Evolutionary conservation across 2,113 vertebrate species (phyloP).

Genomic region (Heloderma charlesbogerti): DNA sequence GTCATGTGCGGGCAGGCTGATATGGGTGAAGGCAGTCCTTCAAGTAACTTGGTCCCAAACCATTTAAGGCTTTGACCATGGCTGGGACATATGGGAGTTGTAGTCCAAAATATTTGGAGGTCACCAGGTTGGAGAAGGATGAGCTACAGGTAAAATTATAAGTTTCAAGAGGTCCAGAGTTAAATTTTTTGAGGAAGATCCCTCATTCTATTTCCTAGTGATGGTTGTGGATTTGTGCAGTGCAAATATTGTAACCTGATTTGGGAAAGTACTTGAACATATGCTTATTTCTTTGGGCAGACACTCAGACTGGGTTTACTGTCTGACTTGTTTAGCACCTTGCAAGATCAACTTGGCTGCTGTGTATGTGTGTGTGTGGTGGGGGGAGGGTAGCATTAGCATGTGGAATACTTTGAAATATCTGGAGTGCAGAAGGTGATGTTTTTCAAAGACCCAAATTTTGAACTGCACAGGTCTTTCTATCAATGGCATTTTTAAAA

Average conservation of each 20-base stretch:
- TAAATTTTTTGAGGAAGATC: neutral
- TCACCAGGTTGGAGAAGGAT: neutral
- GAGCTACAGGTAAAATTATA: neutral
- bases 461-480: neutral
- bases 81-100: too few relatives aligned
- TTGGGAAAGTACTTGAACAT: neutral
- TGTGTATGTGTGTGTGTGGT: too few relatives aligned
- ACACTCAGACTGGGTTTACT: neutral
- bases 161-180: neutral
- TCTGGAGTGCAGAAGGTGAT: neutral
- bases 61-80: too few relatives aligned
- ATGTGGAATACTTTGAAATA: conserved; percentile 4
- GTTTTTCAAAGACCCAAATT: conserved; percentile 8
- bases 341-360: neutral
- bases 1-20: too few relatives aligned
- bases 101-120: too few relatives aligned
- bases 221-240: neutral
- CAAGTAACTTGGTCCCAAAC: too few relatives aligned
- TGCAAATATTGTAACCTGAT: neutral
- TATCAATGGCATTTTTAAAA: conserved; percentile 5
- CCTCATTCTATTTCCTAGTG: neutral
- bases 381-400: neutral
- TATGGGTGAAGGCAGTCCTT: too few relatives aligned
- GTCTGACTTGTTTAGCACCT: neutral
- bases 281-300: neutral